Conservation (phyloP, 2,888 invertebrate genomes). For the Catocala nupta region DNA sequence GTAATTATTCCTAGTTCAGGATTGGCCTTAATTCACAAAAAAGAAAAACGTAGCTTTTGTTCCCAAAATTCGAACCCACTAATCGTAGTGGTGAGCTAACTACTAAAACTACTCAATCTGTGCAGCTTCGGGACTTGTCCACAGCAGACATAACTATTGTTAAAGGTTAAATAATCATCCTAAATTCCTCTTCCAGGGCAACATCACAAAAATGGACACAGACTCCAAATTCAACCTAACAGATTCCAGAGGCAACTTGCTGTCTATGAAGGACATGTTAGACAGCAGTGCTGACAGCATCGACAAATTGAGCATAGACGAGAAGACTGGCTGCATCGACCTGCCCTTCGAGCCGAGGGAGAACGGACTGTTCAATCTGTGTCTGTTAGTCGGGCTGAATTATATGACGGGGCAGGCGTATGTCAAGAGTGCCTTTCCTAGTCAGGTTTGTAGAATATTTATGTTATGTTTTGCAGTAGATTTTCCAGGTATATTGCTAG, state of each 20-base stretch:
- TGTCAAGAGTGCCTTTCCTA: slow-evolving; percentile 91
- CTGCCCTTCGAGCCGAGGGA: slow-evolving; percentile 75
- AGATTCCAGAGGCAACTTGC: slow-evolving; percentile 68
- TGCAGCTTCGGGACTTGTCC: too few relatives aligned
- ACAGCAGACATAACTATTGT: too few relatives aligned
- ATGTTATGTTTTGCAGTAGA: too few relatives aligned
- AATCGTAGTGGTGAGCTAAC: too few relatives aligned
- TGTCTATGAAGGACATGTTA: slow-evolving; percentile 69
- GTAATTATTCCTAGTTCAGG: neutral
- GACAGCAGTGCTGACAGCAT: slow-evolving; percentile 57
- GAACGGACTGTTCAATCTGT: slow-evolving; percentile 89
- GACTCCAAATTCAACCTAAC: slow-evolving; percentile 74
- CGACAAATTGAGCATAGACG: slow-evolving; percentile 74
- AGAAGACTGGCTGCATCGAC: slow-evolving; percentile 78
- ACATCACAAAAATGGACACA: slow-evolving; percentile 68
- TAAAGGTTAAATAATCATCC: too few relatives aligned
- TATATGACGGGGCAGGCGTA: slow-evolving; percentile 89
- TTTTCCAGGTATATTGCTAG: too few relatives aligned
- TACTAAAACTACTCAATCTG: too few relatives aligned
- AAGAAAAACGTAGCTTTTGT: too few relatives aligned
- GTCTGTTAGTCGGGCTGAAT: slow-evolving; percentile 90
- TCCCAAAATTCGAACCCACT: too few relatives aligned
- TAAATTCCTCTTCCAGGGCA: slow-evolving; percentile 57
- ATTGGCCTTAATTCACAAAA: too few relatives aligned
- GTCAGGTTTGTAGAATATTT: slow-evolving; percentile 82